Percentiles rank a stretch among this genome's conserved stretches.
Conservation (phyloP, 2,797 vertebrate genomes). For the Margarornis squamiger region DNA sequence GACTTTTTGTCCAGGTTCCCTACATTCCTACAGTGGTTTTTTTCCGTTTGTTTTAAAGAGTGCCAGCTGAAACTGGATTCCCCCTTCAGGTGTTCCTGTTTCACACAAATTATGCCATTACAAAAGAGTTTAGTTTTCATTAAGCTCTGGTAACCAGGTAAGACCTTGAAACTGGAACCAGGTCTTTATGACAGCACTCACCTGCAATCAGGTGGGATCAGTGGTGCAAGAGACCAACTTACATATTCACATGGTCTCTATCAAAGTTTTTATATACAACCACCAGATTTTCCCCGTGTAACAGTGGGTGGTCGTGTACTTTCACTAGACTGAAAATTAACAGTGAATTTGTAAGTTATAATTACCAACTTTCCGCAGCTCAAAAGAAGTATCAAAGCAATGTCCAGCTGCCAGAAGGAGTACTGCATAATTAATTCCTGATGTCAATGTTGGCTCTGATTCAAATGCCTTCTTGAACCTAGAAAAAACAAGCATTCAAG, state of each 20-base stretch:
- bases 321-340: conserved; percentile 7
- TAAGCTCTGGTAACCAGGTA: not conserved
- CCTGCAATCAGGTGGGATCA: not conserved
- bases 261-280: not conserved
- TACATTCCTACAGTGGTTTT: not conserved
- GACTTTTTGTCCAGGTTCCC: not conserved
- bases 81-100: not conserved
- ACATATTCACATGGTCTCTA: not conserved
- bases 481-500: conserved; percentile 60
- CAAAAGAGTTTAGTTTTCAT: not conserved
- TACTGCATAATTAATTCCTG: conserved; percentile 97
- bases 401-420: conserved; percentile 94
- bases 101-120: not conserved
- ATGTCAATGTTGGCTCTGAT: conserved; percentile 95
- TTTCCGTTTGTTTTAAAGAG: not conserved
- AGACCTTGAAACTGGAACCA: not conserved
- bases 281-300: not conserved
- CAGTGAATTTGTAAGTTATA: conserved; percentile 57
- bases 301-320: not conserved
- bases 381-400: conserved; percentile 95
- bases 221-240: not conserved
- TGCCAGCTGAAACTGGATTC: not conserved
- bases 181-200: not conserved
- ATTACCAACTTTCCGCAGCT: conserved; percentile 98
- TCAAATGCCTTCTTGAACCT: conserved; percentile 98